phyloP scores from a whole-genome alignment of 35 echinoderm and acorn worm genomes.

The Apostichopus japonicus region DNA sequence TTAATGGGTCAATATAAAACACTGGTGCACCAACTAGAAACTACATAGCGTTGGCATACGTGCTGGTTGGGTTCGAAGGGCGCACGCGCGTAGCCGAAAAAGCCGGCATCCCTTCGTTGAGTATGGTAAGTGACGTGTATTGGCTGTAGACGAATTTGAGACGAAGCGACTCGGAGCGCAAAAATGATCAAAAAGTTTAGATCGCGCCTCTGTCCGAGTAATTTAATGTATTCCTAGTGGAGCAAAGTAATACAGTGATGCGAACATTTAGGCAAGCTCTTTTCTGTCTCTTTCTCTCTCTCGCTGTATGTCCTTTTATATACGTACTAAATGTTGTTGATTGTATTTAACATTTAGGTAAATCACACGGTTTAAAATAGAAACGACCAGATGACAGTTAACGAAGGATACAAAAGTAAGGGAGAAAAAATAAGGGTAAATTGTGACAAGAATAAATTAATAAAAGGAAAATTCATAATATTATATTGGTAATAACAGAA shows the following conservation, averaged over 20 bases:
- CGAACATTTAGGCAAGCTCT: background rate
- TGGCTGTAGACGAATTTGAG: slow-evolving; percentile 16
- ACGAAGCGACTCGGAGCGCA: slow-evolving; percentile 9
- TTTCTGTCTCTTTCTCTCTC: background rate
- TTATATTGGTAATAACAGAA: too few relatives aligned
- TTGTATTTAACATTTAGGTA: background rate
- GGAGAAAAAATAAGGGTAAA: too few relatives aligned
- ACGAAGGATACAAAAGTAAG: background rate
- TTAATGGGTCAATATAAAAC: slow-evolving; percentile 47
- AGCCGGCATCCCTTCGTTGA: background rate
- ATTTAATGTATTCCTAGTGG: slow-evolving; percentile 39
- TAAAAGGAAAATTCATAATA: too few relatives aligned
- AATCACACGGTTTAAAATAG: slow-evolving; percentile 8
- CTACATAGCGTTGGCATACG: slow-evolving; percentile 32
- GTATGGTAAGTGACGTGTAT: slow-evolving; percentile 30
- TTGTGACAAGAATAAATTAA: too few relatives aligned
- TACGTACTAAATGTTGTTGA: background rate
- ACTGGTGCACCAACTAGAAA: slow-evolving; percentile 6
- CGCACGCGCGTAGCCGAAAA: slow-evolving; percentile 28
- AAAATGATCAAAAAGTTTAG: slow-evolving; percentile 10
- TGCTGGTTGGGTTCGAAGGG: slow-evolving; percentile 43
- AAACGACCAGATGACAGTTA: background rate
- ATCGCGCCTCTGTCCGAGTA: background rate
- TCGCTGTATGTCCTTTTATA: too few relatives aligned
- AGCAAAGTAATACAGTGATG: slow-evolving; percentile 35